Evolutionary conservation across 2,888 invertebrate species (phyloP), one percentile per base, ranked within the genome.

Genomic region (Apamea monoglypha): DNA sequence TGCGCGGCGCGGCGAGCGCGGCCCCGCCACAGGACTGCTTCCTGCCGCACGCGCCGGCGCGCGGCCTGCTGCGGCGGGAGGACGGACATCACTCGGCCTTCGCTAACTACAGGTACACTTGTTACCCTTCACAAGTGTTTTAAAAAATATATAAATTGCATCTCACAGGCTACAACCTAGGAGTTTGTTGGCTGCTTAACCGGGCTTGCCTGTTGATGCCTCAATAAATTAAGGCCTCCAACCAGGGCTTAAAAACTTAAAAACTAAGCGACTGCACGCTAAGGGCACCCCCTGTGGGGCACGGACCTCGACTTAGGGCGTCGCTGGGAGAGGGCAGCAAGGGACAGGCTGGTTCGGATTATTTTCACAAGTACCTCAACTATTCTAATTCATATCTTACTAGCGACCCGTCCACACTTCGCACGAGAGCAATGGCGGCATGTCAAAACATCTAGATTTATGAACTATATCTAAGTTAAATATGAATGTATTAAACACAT

Each of bases 71-170:
- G 80, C 92, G 96, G 0, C 84, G 93, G 0, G 92, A 93, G 4
- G 95, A 96, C 76, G 95, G 94, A 73, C 95, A 95, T 29, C 91
- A 95, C 87, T 97, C 97, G 0, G 97, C 97, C 0, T 97, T 97
- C 89, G 97, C 97, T 44, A 95, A 94, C 88, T 97, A 97, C 76
- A 96, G 96, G 95, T 96, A 70, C 1, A 21, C 18, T 40, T 67
- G 25, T 7, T 25, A 25, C 36, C 7, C 2, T 21, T 32, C 50
- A 50, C 50, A 16, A 18, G 5, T 1, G 18, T 1, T 18, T 50
- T 1, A 16, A 18, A 50, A 6, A 18, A 2, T 47, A 47, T 47
- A 2, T 47, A 53, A 53, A 53, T 53, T 53, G 2, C 21, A 7
- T 21, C 53, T 53, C 7, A 8, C 53, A 53, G 53, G 53, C 7